Conservation (phyloP, 2,888 invertebrate genomes). For the Spodoptera picta region DNA sequence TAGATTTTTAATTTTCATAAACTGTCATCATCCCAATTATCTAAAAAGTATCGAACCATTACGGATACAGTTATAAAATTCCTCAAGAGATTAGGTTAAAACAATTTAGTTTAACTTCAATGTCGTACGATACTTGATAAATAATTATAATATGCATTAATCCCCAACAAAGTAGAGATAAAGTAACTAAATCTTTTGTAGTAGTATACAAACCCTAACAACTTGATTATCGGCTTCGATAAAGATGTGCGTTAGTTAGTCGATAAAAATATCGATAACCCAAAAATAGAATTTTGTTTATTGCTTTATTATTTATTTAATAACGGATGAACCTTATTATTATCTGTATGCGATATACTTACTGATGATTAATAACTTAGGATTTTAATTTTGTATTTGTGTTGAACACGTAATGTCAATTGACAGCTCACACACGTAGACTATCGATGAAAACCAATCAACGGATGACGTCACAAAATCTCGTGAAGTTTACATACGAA, state of each 20-base stretch:
- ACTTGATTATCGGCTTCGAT: conserved; percentile 25
- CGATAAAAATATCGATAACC: conserved; percentile 17
- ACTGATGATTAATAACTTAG: conserved; percentile 20
- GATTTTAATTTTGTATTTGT: conserved; percentile 7
- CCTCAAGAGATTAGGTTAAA: no score
- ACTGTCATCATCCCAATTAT: no score
- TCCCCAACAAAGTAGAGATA: background rate
- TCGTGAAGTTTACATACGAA: no score
- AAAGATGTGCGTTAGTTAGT: conserved; percentile 11
- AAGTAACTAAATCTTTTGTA: background rate
- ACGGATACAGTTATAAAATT: no score
- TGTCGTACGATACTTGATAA: no score
- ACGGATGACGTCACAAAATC: no score
- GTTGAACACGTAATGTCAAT: no score
- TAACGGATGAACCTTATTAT: conserved; percentile 13
- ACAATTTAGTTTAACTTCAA: no score
- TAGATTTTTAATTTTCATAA: no score
- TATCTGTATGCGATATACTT: conserved; percentile 18
- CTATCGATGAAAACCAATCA: no score
- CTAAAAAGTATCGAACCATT: no score
- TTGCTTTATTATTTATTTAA: background rate
- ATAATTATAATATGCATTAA: background rate
- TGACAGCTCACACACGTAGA: no score
- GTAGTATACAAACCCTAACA: conserved; percentile 7
- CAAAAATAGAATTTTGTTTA: conserved; percentile 41